Evolutionary conservation across 2,888 invertebrate genomes (phyloP).

Genomic region (Homarus gammarus): DNA sequence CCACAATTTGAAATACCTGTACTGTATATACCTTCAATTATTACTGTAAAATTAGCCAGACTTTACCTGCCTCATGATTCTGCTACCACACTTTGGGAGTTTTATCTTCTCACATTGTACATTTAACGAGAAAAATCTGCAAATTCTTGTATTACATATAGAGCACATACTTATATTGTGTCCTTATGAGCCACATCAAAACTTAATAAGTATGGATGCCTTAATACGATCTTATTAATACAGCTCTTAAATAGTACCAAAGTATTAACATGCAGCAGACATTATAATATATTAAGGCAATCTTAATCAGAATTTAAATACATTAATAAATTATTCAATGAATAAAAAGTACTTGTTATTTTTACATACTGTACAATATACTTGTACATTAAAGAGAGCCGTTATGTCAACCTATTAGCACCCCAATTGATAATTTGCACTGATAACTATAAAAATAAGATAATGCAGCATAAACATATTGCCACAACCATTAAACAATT

Average conservation of each 20-base stretch:
- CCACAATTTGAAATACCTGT: no score
- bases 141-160: not conserved
- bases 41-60: not conserved
- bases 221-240: conserved; percentile 54
- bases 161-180: conserved; percentile 22
- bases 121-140: conserved; percentile 31
- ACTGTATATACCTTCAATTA: not conserved
- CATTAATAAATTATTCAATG: not conserved
- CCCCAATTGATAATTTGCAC: not conserved
- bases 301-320: conserved; percentile 1
- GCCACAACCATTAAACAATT: no score
- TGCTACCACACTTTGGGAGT: conserved; percentile 21
- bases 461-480: no score
- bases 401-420: not conserved
- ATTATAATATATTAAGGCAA: conserved; percentile 36
- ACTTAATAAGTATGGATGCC: conserved; percentile 62
- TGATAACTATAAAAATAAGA: no score
- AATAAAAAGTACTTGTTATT: not conserved
- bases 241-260: conserved; percentile 41
- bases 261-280: conserved; percentile 49
- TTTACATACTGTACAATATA: not conserved
- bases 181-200: conserved; percentile 65
- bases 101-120: not conserved
- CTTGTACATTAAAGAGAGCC: not conserved
- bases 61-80: conserved; percentile 1